Conservation (phyloP, 2,888 invertebrate species). For the Phanerotoma sp. region DNA sequence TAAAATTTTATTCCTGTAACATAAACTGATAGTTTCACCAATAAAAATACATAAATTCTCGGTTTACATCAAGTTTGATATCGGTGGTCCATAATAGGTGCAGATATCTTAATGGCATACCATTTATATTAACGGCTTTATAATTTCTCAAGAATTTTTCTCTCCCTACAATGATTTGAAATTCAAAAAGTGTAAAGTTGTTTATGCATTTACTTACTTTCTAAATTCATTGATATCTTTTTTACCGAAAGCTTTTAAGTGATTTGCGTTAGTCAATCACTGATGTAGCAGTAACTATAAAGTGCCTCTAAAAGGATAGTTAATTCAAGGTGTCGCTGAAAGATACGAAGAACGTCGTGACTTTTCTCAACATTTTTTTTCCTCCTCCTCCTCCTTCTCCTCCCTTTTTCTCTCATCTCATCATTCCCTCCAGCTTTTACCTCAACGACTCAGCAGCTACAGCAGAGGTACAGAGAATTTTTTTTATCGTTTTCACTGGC, state of each 20-base stretch:
- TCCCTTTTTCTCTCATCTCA: slow-evolving; percentile 2
- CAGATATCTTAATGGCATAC: no score
- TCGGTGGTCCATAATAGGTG: no score
- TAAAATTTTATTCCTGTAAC: no score
- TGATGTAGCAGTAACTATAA: slow-evolving; percentile 21
- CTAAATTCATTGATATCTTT: neutral
- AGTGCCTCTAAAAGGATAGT: slow-evolving; percentile 34
- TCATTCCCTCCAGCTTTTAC: slow-evolving; percentile 25
- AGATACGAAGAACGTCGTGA: slow-evolving; percentile 28
- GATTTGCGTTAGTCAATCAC: slow-evolving; percentile 11
- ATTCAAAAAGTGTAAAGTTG: neutral
- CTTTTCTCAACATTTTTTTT: slow-evolving; percentile 3
- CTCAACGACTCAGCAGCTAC: neutral
- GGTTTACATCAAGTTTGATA: no score
- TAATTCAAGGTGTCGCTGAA: slow-evolving; percentile 35
- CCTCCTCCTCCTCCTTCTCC: neutral
- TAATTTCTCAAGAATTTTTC: no score
- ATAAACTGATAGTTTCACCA: no score
- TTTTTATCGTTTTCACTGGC: slow-evolving; percentile 3
- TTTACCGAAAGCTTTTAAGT: neutral
- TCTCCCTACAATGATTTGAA: no score
- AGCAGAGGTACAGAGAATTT: neutral
- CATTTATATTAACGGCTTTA: no score
- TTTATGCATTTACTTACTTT: neutral
- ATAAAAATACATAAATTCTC: no score